phyloP scores from a whole-genome alignment of 2,888 invertebrate genomes.

The Hypercompe scribonia region DNA sequence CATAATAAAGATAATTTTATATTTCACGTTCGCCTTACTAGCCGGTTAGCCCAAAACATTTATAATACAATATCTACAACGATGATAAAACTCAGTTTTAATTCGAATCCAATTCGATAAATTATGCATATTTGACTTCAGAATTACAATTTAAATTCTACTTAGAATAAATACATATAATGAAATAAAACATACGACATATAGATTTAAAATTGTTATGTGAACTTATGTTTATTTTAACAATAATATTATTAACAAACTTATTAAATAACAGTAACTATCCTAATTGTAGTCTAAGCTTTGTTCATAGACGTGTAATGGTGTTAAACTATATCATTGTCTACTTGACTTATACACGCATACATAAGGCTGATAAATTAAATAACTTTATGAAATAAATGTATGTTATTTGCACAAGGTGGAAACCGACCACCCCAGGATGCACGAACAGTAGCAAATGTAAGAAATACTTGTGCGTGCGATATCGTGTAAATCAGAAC shows the following conservation, averaged over 20 bases:
- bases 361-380: neutral
- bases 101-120: conserved; percentile 45
- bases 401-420: conserved; percentile 18
- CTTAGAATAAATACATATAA: conserved; percentile 36
- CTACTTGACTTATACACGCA: neutral
- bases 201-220: neutral
- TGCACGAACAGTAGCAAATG: conserved; percentile 69
- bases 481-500: conserved; percentile 80
- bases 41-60: conserved; percentile 43
- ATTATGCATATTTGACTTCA: conserved; percentile 43
- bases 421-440: conserved; percentile 35
- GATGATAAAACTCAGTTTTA: conserved; percentile 50
- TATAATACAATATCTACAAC: conserved; percentile 27
- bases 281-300: neutral
- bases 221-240: neutral
- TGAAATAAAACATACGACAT: neutral
- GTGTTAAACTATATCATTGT: neutral
- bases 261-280: neutral
- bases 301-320: neutral
- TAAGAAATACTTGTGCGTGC: conserved; percentile 63
- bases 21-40: conserved; percentile 57
- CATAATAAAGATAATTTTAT: conserved; percentile 58
- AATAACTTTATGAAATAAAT: neutral
- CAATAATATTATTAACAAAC: neutral
- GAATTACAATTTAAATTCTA: conserved; percentile 42